phyloP scores from a whole-genome alignment of 2,113 vertebrate genomes.

The Himantopus leucocephalus region DNA sequence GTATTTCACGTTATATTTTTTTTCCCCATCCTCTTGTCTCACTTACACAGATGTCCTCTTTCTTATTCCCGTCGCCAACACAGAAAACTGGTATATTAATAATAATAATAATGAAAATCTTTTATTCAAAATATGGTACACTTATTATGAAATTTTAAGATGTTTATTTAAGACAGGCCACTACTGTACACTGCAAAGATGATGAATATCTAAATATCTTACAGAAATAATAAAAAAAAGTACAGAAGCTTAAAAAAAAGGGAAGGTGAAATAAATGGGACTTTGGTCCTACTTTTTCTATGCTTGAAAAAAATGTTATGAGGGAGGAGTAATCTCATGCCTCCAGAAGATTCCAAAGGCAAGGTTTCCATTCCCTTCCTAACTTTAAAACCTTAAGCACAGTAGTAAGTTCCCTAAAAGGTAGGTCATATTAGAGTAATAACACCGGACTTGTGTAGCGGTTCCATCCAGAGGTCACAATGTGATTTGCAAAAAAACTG shows the following conservation, averaged over 20 bases:
- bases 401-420: background rate
- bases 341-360: background rate
- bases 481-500: background rate
- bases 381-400: background rate
- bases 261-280: background rate
- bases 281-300: background rate
- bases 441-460: background rate
- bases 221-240: background rate
- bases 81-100: background rate
- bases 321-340: background rate
- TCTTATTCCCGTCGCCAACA: background rate
- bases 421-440: background rate
- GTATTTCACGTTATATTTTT: accelerated
- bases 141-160: background rate
- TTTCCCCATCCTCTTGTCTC: background rate
- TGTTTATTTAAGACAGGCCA: background rate
- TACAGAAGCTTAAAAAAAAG: background rate
- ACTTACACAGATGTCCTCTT: background rate
- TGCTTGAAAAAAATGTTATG: background rate
- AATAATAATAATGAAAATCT: background rate
- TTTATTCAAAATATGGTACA: background rate
- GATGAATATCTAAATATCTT: background rate
- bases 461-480: background rate
- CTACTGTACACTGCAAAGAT: background rate
- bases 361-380: background rate